Base-by-base conservation (phyloP, 2,888 invertebrate species). In the Cylloceria caligata region DNA sequence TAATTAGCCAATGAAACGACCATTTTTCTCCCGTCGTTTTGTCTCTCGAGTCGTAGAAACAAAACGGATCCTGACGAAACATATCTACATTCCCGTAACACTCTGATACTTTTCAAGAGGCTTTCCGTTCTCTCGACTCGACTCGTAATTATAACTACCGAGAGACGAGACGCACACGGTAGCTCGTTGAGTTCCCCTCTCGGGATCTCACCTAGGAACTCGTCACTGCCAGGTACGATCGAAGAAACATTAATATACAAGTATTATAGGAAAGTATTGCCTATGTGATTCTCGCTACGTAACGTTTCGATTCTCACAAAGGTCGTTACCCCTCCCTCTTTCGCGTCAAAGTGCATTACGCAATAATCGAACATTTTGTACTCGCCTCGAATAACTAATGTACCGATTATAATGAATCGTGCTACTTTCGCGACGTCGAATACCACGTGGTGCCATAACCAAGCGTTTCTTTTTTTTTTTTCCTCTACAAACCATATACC, bases 1-100 rank as follows among this genome's bases (percentile, higher is more conserved):
- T 88, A 89, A 89, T 89, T 89, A 88, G 84, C 85, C 85, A 85
- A 85, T 85, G 86, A 87, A 88, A 87, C 85, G 85, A 76, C 85
- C 83, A 87, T 87, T 87, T 86, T 85, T 39, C 75, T 81, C 81
- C 27, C 34, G 30, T 11, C 39, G 55, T 49, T 21, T 24, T 49
- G n/a, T 45, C 27, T 6, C 30, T 9, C 9, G 34, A 16, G 3
- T 4, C 1, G 19, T 30, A 7, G 9, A 30, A 19, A 72, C 47
- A 45, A 34, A 16, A 47, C 16, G 24, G 7, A 9, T 4, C 27
- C 13, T 27, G 49, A 47, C 45, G 62, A 62, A 69, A 71, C 39
- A 11, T 45, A 24, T 5, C 5, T 30, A 4, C 30, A 30, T 1
- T n/a, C 27, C 11, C 7, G 7, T 42, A 42, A 42, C 24, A 11